Conservation (phyloP, 1,140 invertebrate genomes). For the Macrobrachium nipponense region DNA sequence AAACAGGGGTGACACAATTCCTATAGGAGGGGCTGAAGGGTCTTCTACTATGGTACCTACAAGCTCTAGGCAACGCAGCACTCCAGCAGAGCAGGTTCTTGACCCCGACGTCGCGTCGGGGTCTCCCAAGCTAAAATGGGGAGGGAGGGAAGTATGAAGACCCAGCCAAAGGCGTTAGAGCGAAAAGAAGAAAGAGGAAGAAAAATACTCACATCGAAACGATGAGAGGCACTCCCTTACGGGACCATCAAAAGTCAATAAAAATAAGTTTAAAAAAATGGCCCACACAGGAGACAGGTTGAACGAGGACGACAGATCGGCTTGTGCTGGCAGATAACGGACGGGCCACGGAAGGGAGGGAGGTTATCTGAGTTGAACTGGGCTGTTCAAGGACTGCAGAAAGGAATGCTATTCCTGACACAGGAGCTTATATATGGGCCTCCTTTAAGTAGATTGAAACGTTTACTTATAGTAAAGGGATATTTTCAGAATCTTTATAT, state of each 20-base stretch:
- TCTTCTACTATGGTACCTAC: no score
- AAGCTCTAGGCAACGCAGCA: no score
- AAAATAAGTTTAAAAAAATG: background rate
- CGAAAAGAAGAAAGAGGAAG: background rate
- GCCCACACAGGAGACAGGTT: background rate
- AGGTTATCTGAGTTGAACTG: background rate
- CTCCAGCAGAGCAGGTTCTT: no score
- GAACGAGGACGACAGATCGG: background rate
- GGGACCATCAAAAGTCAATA: no score
- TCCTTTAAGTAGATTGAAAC: no score
- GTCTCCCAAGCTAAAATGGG: background rate
- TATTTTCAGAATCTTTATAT: no score
- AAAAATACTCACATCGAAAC: background rate
- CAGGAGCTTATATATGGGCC: no score
- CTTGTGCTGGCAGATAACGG: background rate
- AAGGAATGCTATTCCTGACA: background rate
- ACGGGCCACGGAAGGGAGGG: background rate
- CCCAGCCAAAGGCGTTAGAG: background rate
- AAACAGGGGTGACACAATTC: no score
- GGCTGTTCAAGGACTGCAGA: background rate
- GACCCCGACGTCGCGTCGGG: background rate
- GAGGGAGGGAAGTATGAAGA: background rate
- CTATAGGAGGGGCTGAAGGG: no score
- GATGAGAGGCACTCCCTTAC: no score
- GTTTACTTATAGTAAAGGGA: no score